Conservation (phyloP, 1,140 invertebrate species). For the Lordiphosa stackelbergi region DNA sequence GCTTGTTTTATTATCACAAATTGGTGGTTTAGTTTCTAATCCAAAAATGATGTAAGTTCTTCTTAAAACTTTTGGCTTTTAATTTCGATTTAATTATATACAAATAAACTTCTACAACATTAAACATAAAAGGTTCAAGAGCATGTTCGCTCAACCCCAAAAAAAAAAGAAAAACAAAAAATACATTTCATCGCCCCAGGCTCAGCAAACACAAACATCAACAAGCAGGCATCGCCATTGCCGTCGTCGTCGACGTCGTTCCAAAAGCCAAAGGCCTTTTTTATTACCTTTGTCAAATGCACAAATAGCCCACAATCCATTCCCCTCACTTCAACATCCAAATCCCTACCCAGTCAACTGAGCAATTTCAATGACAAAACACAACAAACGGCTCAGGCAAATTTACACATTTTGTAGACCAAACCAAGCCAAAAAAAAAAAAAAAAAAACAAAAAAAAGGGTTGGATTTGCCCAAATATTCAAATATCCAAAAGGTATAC, state of each 20-base stretch:
- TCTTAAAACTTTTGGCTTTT: constrained; percentile 2
- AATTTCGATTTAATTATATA: constrained; percentile 38
- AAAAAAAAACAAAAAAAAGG: constrained; percentile 29
- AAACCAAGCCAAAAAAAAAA: constrained; percentile 13
- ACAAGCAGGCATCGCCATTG: constrained; percentile 33
- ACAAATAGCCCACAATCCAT: constrained; percentile 69
- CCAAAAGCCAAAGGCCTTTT: constrained; percentile 66
- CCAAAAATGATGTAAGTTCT: too few species aligned
- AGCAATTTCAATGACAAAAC: constrained; percentile 51
- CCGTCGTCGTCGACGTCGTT: constrained; percentile 12
- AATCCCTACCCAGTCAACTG: constrained; percentile 13
- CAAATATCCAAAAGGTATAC: constrained; percentile 64
- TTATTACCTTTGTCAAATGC: constrained; percentile 74
- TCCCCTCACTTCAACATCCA: constrained; percentile 23
- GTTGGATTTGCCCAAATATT: constrained; percentile 45
- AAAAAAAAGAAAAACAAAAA: constrained; percentile 29
- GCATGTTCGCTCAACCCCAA: constrained; percentile 24
- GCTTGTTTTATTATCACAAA: too few species aligned
- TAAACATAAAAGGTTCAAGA: constrained; percentile 29
- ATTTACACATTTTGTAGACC: constrained; percentile 62
- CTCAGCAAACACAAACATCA: constrained; percentile 44
- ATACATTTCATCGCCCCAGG: constrained; percentile 28
- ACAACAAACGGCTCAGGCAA: constrained; percentile 55
- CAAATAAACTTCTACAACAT: constrained; percentile 22
- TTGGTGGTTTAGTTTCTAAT: too few species aligned